These are phyloP conservation scores for Stegodyphus dumicola DNA, from an alignment of 1,140 invertebrate species.

Conservation along the genomic window DNA sequence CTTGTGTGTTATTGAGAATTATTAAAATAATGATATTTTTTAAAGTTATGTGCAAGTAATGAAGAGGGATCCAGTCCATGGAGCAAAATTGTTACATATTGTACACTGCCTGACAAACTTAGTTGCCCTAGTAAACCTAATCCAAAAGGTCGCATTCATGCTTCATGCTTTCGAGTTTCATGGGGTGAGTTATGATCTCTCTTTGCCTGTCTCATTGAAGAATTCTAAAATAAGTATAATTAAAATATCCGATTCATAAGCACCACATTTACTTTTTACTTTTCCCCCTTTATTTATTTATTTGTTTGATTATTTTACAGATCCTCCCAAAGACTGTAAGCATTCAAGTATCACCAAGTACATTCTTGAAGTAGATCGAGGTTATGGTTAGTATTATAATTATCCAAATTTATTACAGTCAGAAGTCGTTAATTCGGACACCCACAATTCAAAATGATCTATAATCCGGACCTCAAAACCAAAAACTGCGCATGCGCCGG, in stretches of 20 bases:
- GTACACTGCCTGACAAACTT: constrained; percentile 81
- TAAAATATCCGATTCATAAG: too few species aligned
- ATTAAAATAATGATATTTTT: not conserved
- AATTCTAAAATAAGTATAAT: too few species aligned
- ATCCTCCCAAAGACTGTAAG: constrained; percentile 81
- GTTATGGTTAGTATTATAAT: constrained; percentile 41
- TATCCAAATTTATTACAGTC: not conserved
- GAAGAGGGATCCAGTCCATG: constrained; percentile 83
- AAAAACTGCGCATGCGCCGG: too few species aligned
- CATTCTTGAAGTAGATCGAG: constrained; percentile 72
- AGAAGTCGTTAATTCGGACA: too few species aligned
- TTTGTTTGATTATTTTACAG: constrained; percentile 65
- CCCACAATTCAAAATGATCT: too few species aligned
- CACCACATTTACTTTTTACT: too few species aligned
- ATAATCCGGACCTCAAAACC: too few species aligned
- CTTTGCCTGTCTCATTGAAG: not conserved
- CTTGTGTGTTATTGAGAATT: too few species aligned
- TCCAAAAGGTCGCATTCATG: constrained; percentile 82
- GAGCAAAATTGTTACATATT: constrained; percentile 81
- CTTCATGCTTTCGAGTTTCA: constrained; percentile 78
- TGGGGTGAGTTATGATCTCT: constrained; percentile 71
- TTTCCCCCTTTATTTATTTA: not conserved
- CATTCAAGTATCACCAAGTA: constrained; percentile 82
- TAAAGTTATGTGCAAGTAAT: constrained; percentile 79
- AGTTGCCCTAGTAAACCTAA: constrained; percentile 78